A percentile compares a stretch with the other conserved stretches of the same genome.
These are phyloP conservation scores for Spongilla lacustris DNA, from an alignment of 37 sponge, comb jelly and placozoan genomes.

Conservation along the genomic window DNA sequence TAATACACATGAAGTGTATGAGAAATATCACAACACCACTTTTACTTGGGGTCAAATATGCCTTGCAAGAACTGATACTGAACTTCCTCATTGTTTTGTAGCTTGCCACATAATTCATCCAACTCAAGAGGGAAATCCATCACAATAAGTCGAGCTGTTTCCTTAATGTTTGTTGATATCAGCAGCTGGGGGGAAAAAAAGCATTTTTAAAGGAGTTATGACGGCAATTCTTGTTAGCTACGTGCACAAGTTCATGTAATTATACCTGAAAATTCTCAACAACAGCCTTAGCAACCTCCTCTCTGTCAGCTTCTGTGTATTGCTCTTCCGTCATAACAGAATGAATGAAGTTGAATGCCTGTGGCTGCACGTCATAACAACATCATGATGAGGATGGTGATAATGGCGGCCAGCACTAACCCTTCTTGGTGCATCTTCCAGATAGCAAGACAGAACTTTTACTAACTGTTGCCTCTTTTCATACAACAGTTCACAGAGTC, in stretches of 20 bases:
- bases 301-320: constrained; percentile 75
- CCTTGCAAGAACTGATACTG: constrained; percentile 73
- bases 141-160: constrained; percentile 75
- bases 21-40: neutral
- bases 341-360: constrained; percentile 78
- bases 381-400: neutral
- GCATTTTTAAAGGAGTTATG: neutral
- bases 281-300: constrained; percentile 68
- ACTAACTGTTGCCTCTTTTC: constrained; percentile 75
- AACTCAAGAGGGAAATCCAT: constrained; percentile 78
- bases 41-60: constrained; percentile 75
- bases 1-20: neutral
- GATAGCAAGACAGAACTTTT: constrained; percentile 84
- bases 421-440: constrained; percentile 65
- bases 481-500: constrained; percentile 77
- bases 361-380: constrained; percentile 35
- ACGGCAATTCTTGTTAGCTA: neutral
- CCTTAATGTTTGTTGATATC: constrained; percentile 55
- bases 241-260: neutral
- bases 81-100: constrained; percentile 41
- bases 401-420: constrained; percentile 42
- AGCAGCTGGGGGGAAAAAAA: constrained; percentile 38
- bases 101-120: constrained; percentile 54
- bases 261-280: constrained; percentile 55
- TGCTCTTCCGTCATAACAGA: constrained; percentile 74